These are phyloP conservation scores for Drosophila grimshawi DNA, from an alignment of 1,140 invertebrate genomes.

Conservation along the genomic window DNA sequence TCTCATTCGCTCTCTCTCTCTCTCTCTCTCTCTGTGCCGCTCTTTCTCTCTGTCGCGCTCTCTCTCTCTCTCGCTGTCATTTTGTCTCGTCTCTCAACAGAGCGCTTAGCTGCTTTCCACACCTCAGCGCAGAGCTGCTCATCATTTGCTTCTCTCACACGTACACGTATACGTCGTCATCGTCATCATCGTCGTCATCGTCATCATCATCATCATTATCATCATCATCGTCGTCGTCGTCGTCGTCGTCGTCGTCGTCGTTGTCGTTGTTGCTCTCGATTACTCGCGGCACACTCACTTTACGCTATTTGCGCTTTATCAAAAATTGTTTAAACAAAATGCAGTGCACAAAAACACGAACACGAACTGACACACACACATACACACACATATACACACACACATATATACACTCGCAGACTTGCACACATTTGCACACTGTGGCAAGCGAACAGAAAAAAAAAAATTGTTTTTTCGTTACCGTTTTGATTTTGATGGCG, in stretches of 20 bases:
- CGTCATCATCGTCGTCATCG: background rate
- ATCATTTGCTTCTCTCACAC: background rate
- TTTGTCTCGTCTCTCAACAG: background rate
- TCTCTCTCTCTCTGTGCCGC: slow-evolving; percentile 11
- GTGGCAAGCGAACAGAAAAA: slow-evolving; percentile 7
- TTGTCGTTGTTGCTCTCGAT: background rate
- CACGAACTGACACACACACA: slow-evolving; percentile 7
- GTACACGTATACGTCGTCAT: too few relatives aligned
- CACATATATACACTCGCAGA: background rate
- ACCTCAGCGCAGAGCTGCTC: background rate
- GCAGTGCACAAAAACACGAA: slow-evolving; percentile 16
- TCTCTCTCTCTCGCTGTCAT: background rate
- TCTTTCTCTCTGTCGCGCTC: slow-evolving; percentile 10
- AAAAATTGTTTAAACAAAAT: slow-evolving; percentile 68
- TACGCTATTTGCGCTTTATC: slow-evolving; percentile 30
- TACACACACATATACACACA: slow-evolving; percentile 9
- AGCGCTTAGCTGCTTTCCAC: background rate
- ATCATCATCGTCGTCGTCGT: background rate
- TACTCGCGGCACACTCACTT: slow-evolving; percentile 11
- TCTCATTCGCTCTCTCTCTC: background rate
- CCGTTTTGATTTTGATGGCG: slow-evolving; percentile 83
- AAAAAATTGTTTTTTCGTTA: slow-evolving; percentile 55
- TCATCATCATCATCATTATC: background rate
- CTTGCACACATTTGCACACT: background rate
- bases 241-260: background rate